Conservation (phyloP, 2,888 invertebrate genomes). For the Netelia inedita region DNA sequence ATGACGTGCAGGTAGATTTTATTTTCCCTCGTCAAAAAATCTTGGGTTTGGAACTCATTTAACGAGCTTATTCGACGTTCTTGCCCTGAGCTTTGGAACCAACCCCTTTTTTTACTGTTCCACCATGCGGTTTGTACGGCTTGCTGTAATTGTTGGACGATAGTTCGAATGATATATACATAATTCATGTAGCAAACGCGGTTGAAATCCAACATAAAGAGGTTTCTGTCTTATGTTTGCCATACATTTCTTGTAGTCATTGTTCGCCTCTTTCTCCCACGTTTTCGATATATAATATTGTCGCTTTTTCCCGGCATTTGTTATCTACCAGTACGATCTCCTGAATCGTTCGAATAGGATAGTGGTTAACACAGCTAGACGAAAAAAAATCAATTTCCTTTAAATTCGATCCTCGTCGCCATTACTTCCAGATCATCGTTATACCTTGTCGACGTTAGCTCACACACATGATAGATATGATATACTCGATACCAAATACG, state of each 20-base stretch:
- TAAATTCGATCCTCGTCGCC: neutral
- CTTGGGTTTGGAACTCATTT: neutral
- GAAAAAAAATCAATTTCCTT: neutral
- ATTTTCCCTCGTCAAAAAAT: neutral
- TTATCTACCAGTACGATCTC: too few species aligned
- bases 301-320: too few species aligned
- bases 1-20: neutral
- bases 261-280: neutral
- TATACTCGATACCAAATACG: conserved; percentile 42
- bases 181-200: neutral
- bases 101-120: neutral
- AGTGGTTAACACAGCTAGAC: neutral
- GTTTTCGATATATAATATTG: too few species aligned
- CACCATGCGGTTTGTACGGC: neutral
- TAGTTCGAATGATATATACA: neutral
- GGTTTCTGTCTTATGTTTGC: neutral
- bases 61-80: neutral
- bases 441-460: neutral
- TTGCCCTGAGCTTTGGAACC: neutral
- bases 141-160: neutral
- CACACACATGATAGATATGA: conserved; percentile 8
- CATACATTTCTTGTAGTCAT: neutral
- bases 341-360: too few species aligned
- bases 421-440: conserved; percentile 5
- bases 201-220: neutral